Conservation (phyloP, 2,797 vertebrate genomes). For the Eulemur albifrons region DNA sequence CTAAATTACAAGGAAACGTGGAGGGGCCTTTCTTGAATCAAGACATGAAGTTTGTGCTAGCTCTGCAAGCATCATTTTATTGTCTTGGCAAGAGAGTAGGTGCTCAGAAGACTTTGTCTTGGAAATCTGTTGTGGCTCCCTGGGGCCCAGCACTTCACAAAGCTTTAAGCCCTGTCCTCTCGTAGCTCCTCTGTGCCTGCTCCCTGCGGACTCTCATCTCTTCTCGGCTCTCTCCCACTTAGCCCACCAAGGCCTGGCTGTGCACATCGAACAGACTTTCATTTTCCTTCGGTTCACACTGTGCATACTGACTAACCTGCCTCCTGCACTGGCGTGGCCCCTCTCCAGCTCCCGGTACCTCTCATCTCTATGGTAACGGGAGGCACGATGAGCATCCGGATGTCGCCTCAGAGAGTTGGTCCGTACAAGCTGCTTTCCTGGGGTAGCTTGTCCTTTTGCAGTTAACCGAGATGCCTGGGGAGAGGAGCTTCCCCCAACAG, state of each 20-base stretch:
- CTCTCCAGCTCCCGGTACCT: conserved; percentile 35
- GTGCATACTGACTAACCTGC: conserved; percentile 11
- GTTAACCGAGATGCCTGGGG: conserved; percentile 2
- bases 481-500: neutral
- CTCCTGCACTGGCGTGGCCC: neutral
- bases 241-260: conserved; percentile 5
- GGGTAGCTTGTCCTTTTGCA: conserved; percentile 51
- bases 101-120: neutral
- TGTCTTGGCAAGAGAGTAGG: neutral
- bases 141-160: neutral
- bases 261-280: conserved; percentile 43
- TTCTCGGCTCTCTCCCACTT: neutral
- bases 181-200: neutral
- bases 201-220: neutral
- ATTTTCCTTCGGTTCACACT: conserved; percentile 55
- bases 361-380: conserved; percentile 60
- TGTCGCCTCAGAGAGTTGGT: conserved; percentile 58
- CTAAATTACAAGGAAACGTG: neutral
- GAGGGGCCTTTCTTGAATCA: neutral
- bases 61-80: neutral
- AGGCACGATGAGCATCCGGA: conserved; percentile 9
- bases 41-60: neutral
- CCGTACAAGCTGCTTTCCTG: conserved; percentile 16
- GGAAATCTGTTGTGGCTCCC: neutral
- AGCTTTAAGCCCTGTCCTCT: neutral